Base-by-base conservation (phyloP, 2,113 vertebrate genomes). In the Passer montanus region DNA sequence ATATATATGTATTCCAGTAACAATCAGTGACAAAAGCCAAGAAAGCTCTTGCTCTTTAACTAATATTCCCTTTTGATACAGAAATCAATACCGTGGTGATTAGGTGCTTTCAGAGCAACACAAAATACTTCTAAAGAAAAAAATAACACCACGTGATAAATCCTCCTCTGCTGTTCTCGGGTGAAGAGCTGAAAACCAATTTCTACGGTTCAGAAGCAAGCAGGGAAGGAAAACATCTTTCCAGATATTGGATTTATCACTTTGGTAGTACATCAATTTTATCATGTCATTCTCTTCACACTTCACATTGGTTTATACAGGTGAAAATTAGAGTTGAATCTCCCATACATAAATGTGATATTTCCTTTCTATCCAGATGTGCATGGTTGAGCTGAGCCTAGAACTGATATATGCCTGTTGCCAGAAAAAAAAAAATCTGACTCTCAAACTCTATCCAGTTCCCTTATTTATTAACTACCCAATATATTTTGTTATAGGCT, bases 231-330 rank as follows among this genome's bases (percentile, higher is more conserved):
- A 97, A 96, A 88, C 81, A 89, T 89, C 92, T 97, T 97, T 87
- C 79, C 82, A 95, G 94, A 93, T 95, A 90, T 37, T 93, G 78
- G 89, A 97, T 97, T 95, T 97, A 97, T 96, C 93, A 95, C 86
- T 95, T 93, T 1, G 10, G 81, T 92, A 96, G 94, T 95, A 93
- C 89, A 96, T 96, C 89, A 95, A 87, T 97, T 94, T 93, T 95
- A 91, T 96, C 90, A 82, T 81, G 96, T 94, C 90, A 92, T 94
- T 97, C 84, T 92, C 81, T 97, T 97, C 87, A 88, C 93, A 94
- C 79, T 95, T 96, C 93, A 95, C 75, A 63, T 93, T 94, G 89
- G 95, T 96, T 97, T 97, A 93, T 90, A 92, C 91, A 95, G 92
- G 90, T 95, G 94, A 97, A 96, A 97, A 97, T 97, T 93, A 87